Base-by-base conservation (phyloP, 2,797 vertebrate genomes). In the Sebastes jordani region DNA sequence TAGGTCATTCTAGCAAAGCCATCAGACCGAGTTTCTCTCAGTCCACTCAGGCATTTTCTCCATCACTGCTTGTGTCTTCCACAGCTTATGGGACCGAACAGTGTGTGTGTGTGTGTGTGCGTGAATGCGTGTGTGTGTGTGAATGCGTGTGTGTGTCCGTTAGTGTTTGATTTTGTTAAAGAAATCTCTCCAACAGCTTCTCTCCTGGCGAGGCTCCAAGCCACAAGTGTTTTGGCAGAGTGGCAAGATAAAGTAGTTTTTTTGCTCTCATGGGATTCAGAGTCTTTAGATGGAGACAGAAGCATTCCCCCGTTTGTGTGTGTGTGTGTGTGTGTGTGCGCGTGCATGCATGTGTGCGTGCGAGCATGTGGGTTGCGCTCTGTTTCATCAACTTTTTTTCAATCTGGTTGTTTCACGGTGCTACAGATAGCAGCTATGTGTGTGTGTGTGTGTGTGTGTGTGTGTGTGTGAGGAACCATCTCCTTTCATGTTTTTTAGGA, bases 141-240 rank as follows among this genome's bases (percentile, higher is more conserved):
- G 27, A 36, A 36, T 18, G 58, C 69, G 20, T 74, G 56, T 76
- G 46, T 65, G 60, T 71, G 27, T 81, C 4, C 7, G 10, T 34
- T 30, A 3, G 2, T 52, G 46, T 74, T 36, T 74, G 71, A 62
- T 82, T 81, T 38, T 67, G 54, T 83, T 72, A 64, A 82, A 83
- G 58, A 56, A 59, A 82, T 54, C 49, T 58, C 74, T 73, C 22
- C 34, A 60, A 65, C 46, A 74, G 71, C 67, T 67, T 6, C 23
- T 65, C 78, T 81, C n/a, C 76, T 81, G 85, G 81, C 71, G 0
- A 25, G 10, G 64, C 74, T 86, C 78, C 74, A 82, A 78, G 68
- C 56, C 75, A 72, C 83, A 87, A 86, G 72, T 84, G 69, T 84
- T 88, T 86, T 77, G 56, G 66, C 84, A 63, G 80, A 84, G 62